These are phyloP conservation scores for Lutjanus argentimaculatus DNA, from an alignment of 2,797 vertebrate genomes.

Conservation along the genomic window DNA sequence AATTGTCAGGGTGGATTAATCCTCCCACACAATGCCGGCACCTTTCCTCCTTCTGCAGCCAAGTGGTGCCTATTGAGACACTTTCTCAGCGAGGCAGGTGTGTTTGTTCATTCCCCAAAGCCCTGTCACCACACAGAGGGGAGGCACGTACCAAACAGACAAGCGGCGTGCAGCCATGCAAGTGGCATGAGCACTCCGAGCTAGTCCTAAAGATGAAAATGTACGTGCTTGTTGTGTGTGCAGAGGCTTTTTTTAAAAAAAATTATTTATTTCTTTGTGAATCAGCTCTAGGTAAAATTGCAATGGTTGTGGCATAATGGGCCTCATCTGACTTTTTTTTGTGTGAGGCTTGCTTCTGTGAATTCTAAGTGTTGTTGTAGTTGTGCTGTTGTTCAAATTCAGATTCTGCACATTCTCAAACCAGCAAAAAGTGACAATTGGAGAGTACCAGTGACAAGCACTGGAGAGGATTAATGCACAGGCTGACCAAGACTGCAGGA, in stretches of 20 bases:
- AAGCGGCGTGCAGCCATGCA: conserved; percentile 23
- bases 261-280: not conserved
- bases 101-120: conserved; percentile 64
- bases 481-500: no score
- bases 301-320: not conserved
- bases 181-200: not conserved
- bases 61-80: conserved; percentile 47
- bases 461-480: no score
- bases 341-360: rapidly evolving
- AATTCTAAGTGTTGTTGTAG: not conserved
- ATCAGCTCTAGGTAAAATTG: no score
- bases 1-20: conserved; percentile 63
- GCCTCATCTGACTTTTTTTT: not conserved
- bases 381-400: not conserved
- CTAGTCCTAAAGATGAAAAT: conserved; percentile 4
- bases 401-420: not conserved
- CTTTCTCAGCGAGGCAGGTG: conserved; percentile 44
- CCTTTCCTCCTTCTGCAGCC: conserved; percentile 59
- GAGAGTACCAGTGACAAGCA: no score
- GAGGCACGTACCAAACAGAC: conserved; percentile 35
- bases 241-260: not conserved
- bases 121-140: conserved; percentile 42
- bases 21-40: conserved; percentile 49
- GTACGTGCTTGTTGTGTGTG: not conserved
- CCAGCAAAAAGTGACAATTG: no score